phyloP scores from a whole-genome alignment of 53 echinoderm and acorn worm species.

The Holothuria leucospilota region DNA sequence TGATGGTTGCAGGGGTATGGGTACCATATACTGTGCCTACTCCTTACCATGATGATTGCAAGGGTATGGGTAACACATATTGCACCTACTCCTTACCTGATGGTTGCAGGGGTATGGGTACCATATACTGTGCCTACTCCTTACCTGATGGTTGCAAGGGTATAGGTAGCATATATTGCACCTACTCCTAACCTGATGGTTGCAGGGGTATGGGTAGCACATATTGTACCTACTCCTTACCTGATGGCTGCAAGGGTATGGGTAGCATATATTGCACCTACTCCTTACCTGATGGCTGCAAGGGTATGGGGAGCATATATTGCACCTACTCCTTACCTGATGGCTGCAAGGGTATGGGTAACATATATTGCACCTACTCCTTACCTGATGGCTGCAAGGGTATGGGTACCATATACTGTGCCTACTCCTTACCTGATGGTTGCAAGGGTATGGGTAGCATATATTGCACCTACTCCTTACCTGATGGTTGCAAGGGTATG shows the following conservation, averaged over 20 bases:
- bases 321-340: no score
- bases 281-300: no score
- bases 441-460: neutral
- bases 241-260: neutral
- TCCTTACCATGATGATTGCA: conserved; percentile 40
- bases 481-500: neutral
- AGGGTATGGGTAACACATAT: no score
- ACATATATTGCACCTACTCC: neutral
- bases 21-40: neutral
- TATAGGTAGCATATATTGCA: no score
- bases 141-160: neutral
- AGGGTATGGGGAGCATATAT: no score
- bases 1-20: neutral
- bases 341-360: neutral
- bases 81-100: no score
- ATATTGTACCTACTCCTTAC: neutral
- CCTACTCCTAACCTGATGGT: neutral
- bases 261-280: neutral
- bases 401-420: no score
- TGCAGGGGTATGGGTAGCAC: neutral
- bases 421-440: no score
- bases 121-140: no score
- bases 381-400: neutral
- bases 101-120: neutral
- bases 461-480: neutral